These are phyloP conservation scores for Zophobas atratus DNA, from an alignment of 1,140 invertebrate genomes.

Conservation along the genomic window DNA sequence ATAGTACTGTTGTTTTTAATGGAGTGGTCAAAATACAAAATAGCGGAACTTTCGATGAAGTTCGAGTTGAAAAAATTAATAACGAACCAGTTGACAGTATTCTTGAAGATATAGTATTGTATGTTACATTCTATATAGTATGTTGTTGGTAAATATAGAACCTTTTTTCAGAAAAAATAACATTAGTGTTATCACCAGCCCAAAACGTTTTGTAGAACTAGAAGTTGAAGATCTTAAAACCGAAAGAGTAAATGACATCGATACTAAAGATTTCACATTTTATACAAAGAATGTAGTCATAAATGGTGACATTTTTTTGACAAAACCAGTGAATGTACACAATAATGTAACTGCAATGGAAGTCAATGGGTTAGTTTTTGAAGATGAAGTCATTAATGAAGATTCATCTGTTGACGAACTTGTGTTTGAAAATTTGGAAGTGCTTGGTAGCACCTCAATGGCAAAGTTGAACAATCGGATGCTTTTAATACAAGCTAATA, in stretches of 20 bases:
- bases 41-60: constrained; percentile 52
- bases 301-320: constrained; percentile 57
- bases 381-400: constrained; percentile 53
- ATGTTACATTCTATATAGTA: constrained; percentile 18
- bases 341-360: constrained; percentile 45
- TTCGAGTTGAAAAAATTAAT: constrained; percentile 56
- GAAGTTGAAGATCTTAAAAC: constrained; percentile 57
- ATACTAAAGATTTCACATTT: constrained; percentile 44
- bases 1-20: constrained; percentile 60
- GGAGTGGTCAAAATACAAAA: constrained; percentile 60
- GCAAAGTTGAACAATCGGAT: constrained; percentile 54
- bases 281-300: constrained; percentile 47
- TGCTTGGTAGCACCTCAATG: constrained; percentile 46
- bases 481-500: constrained; percentile 8
- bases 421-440: constrained; percentile 54
- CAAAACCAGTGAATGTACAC: constrained; percentile 53
- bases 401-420: constrained; percentile 44
- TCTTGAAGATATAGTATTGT: constrained; percentile 58
- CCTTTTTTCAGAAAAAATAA: constrained; percentile 56
- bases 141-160: not conserved
- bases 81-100: constrained; percentile 54
- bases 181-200: constrained; percentile 42
- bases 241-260: constrained; percentile 57
- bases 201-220: constrained; percentile 59
- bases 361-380: constrained; percentile 57